phyloP scores from a whole-genome alignment of 2,113 vertebrate species.

The Alethe diademata region DNA sequence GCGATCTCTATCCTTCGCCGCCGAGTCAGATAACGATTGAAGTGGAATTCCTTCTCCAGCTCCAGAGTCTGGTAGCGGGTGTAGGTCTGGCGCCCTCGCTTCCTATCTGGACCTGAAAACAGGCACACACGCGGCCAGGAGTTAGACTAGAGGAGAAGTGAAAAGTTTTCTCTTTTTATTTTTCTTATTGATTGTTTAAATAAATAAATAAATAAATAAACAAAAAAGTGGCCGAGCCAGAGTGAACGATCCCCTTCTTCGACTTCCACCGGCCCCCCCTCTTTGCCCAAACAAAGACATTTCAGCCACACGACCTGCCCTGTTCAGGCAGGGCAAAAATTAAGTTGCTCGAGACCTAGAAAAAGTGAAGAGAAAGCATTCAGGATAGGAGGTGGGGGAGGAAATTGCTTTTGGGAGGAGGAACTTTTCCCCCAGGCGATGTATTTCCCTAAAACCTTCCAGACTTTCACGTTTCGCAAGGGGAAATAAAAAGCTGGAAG shows the following conservation, averaged over 20 bases:
- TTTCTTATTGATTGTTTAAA: neutral
- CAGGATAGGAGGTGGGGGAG: conserved; percentile 17
- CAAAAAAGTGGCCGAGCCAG: neutral
- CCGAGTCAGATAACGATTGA: conserved; percentile 89
- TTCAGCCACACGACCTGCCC: neutral
- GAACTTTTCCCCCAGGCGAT: conserved; percentile 63
- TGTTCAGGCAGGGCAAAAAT: conserved; percentile 1
- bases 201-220: neutral
- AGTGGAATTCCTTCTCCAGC: conserved; percentile 93
- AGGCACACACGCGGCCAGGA: neutral
- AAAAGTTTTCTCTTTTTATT: neutral
- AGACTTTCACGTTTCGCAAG: conserved; percentile 61
- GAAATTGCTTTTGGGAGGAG: conserved; percentile 53
- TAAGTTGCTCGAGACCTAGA: conserved; percentile 27
- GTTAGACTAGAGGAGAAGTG: neutral
- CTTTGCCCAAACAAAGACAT: conserved; percentile 51
- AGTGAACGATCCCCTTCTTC: neutral
- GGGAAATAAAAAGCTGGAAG: conserved; percentile 47
- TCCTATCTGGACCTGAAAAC: conserved; percentile 83
- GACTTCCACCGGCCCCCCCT: neutral
- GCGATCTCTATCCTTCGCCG: conserved; percentile 87
- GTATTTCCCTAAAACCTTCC: conserved; percentile 68
- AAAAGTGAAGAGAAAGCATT: conserved; percentile 16
- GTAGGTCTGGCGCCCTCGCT: conserved; percentile 89
- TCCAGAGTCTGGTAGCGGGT: conserved; percentile 91